Base-by-base conservation (phyloP, 2,113 vertebrate genomes). In the Xerus inauris region DNA sequence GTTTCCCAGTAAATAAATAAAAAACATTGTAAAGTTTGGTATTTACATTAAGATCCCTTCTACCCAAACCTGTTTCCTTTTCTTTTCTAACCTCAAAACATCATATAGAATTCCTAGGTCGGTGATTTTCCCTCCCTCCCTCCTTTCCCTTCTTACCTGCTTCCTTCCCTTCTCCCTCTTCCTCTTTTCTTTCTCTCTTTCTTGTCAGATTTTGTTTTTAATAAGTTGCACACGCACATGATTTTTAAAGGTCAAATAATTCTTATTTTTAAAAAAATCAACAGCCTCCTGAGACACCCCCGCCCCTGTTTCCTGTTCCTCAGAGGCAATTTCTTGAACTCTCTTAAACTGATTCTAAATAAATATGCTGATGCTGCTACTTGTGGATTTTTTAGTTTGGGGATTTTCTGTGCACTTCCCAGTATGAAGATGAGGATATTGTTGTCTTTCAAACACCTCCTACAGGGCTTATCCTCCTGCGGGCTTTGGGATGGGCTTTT, bases 231-330 rank as follows among this genome's bases (percentile, higher is more conserved):
- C n/a, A 54, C 42, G 59, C 72, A 45, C 24, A 16, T 75, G 17
- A 20, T 64, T 96, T 96, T 65, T 59, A 75, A 62, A 35, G 87
- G 57, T 85, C 51, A 72, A 82, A 26, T 57, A 51, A 93, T 73
- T 97, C 42, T 86, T 72, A 35, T 87, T 24, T 62, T 26, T 54
- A 62, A 54, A 93, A 91, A 57, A 32, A 24, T 30, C 71, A 87
- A 45, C 20, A 65, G 42, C 45, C 80, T 94, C 75, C 62, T 67
- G 51, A 62, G 51, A 62, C 62, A 67, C 20, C 38, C 9, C 81
- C 19, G 0, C 54, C 67, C 77, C 64, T 8, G n/a, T 69, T 97
- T 98, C 95, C 96, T 94, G 57, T 71, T 93, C 45, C 89, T 93
- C 35, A 51, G 45, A 72, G 20, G 32, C 45, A 11, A 42, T 38